Conservation (phyloP, 2,113 vertebrate species). For the Formicarius rufipectus region DNA sequence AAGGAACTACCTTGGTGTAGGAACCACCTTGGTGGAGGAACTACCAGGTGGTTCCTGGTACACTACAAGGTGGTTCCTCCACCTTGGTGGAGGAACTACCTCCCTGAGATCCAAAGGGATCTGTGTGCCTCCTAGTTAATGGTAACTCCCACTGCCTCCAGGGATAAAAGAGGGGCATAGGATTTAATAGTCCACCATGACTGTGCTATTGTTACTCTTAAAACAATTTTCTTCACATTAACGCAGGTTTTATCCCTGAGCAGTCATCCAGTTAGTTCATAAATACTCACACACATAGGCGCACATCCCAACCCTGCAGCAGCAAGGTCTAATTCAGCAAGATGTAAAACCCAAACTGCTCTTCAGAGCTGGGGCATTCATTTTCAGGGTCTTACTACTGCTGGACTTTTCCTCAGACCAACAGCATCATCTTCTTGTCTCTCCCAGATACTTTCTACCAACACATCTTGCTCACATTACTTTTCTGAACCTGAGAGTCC, state of each 20-base stretch:
- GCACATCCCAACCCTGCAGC: background rate
- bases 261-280: background rate
- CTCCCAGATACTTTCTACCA: background rate
- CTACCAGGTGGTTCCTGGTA: too few species aligned
- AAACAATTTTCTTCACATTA: background rate
- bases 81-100: background rate
- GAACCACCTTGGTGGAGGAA: too few species aligned
- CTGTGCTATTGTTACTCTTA: background rate
- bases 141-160: background rate
- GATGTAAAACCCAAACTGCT: background rate
- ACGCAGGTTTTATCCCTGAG: background rate
- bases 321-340: background rate
- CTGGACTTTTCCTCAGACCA: background rate
- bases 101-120: rapidly evolving
- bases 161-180: background rate
- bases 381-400: background rate
- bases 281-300: background rate
- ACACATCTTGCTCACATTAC: rapidly evolving
- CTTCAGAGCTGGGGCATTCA: background rate
- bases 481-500: background rate
- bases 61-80: too few species aligned
- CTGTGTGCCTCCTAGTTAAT: background rate
- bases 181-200: background rate
- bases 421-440: background rate
- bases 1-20: background rate